Conservation (phyloP, 2,113 vertebrate genomes). For the Bubalus kerabau region DNA sequence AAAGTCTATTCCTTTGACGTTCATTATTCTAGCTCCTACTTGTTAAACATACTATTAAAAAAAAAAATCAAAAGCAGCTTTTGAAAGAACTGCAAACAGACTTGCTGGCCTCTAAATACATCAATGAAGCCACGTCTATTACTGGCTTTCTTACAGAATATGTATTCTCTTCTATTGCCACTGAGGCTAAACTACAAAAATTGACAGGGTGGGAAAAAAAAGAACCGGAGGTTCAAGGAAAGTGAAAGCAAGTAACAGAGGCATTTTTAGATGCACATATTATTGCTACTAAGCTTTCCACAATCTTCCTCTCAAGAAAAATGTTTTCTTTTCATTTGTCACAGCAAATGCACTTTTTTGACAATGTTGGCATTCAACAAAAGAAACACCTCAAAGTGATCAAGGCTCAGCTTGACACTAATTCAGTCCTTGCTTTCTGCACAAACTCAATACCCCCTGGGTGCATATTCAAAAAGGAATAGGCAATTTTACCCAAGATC, state of each 20-base stretch:
- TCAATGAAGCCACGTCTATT: constrained; percentile 31
- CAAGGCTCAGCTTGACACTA: constrained; percentile 71
- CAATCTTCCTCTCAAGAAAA: constrained; percentile 56
- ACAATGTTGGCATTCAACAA: constrained; percentile 37
- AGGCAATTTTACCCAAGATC: constrained; percentile 54
- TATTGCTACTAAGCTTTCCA: constrained; percentile 50
- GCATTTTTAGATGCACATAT: constrained; percentile 20
- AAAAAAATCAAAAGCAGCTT: constrained; percentile 26
- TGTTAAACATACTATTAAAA: constrained; percentile 1
- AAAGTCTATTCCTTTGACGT: not conserved
- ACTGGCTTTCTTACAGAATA: constrained; percentile 37
- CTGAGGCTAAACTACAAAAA: not conserved
- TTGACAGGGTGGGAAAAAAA: not conserved
- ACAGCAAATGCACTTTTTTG: constrained; percentile 49
- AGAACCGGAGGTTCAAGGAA: constrained; percentile 1
- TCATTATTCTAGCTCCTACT: not conserved
- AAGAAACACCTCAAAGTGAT: constrained; percentile 57
- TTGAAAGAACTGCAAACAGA: constrained; percentile 27
- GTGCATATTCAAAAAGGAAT: constrained; percentile 59
- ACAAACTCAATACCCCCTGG: constrained; percentile 54
- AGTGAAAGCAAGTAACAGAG: constrained; percentile 45
- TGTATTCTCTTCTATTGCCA: constrained; percentile 26
- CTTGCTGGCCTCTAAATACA: constrained; percentile 32
- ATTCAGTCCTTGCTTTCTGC: constrained; percentile 64
- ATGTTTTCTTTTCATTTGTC: constrained; percentile 14